phyloP scores from a whole-genome alignment of 2,888 invertebrate species.

The Caenorhabditis afra region DNA sequence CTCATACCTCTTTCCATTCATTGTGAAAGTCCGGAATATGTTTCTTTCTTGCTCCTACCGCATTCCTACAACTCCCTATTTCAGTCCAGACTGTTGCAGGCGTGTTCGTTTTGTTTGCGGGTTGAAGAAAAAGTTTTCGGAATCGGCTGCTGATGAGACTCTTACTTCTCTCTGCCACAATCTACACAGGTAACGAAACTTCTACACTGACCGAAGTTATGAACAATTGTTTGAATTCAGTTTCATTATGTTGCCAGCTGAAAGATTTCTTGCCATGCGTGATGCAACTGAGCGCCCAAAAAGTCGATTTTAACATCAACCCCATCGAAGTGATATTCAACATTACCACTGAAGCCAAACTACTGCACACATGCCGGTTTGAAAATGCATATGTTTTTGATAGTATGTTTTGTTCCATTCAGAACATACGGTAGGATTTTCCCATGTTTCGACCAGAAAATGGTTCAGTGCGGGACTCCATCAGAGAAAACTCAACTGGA shows the following conservation, averaged over 20 bases:
- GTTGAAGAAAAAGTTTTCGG: conserved; percentile 23
- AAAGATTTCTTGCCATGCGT: conserved; percentile 70
- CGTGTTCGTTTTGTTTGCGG: conserved; percentile 44
- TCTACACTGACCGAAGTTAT: not conserved
- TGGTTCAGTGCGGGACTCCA: conserved; percentile 66
- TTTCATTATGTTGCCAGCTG: conserved; percentile 62
- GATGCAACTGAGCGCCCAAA: conserved; percentile 64
- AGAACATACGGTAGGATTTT: conserved; percentile 65
- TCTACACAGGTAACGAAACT: conserved; percentile 20
- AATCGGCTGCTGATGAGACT: conserved; percentile 17
- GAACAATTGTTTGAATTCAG: conserved; percentile 13
- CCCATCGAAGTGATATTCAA: conserved; percentile 61
- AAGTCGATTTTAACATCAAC: conserved; percentile 16
- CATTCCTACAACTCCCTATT: conserved; percentile 7
- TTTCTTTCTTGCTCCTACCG: not conserved
- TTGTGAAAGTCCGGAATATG: conserved; percentile 18
- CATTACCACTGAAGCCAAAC: conserved; percentile 70
- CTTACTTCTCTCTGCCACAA: conserved; percentile 29
- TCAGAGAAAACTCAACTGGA: conserved; percentile 61
- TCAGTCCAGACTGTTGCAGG: conserved; percentile 21
- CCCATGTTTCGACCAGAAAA: conserved; percentile 67
- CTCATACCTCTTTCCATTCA: conserved; percentile 23
- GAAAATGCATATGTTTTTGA: not conserved
- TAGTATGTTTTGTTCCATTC: not conserved
- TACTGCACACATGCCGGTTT: conserved; percentile 72